Percentiles rank a stretch among this genome's conserved stretches.
phyloP scores from a whole-genome alignment of 2,888 invertebrate species.

The Mayetiola destructor region DNA sequence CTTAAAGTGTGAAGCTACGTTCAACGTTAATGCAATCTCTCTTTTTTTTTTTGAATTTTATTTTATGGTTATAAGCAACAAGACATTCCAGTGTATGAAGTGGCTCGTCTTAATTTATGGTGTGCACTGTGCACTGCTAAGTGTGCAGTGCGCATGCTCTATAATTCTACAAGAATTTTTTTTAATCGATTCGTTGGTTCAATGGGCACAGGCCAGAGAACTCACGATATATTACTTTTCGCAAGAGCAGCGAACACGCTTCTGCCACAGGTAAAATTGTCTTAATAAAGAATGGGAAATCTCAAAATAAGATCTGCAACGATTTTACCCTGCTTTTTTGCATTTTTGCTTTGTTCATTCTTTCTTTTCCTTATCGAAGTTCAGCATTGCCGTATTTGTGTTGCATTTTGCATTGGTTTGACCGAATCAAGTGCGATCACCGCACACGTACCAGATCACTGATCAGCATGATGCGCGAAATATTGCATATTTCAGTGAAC shows the following conservation, averaged over 20 bases:
- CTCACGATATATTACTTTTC: too few species aligned
- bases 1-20: too few species aligned
- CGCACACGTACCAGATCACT: neutral
- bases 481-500: too few species aligned
- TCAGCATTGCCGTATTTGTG: neutral
- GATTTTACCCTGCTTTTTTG: neutral
- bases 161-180: slow-evolving; percentile 8
- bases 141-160: slow-evolving; percentile 5
- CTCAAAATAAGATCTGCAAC: slow-evolving; percentile 4
- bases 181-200: neutral
- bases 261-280: neutral
- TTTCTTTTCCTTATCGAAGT: neutral
- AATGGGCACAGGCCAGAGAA: too few species aligned
- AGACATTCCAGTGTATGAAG: slow-evolving; percentile 6
- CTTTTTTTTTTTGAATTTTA: too few species aligned
- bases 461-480: neutral
- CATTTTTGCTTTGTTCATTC: neutral
- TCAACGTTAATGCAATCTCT: too few species aligned
- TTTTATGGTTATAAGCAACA: too few species aligned
- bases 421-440: neutral
- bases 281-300: slow-evolving; percentile 11
- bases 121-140: too few species aligned
- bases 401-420: neutral
- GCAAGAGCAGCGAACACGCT: too few species aligned
- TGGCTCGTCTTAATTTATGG: slow-evolving; percentile 12